Percentiles rank a stretch among this genome's conserved stretches.
These are phyloP conservation scores for Drosophila subobscura DNA, from an alignment of 1,140 invertebrate genomes.

Conservation along the genomic window DNA sequence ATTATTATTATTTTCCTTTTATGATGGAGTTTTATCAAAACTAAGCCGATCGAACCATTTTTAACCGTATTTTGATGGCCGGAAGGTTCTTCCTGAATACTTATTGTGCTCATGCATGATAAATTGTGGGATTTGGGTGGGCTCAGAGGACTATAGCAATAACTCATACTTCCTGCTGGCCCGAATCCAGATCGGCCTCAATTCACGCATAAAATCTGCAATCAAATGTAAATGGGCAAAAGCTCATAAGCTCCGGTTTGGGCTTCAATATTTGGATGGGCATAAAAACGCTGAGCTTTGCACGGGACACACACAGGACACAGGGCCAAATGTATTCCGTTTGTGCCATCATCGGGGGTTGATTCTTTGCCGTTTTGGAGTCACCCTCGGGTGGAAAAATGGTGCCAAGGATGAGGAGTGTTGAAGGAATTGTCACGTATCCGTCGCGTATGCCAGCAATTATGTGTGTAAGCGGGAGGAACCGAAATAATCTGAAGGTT, in stretches of 20 bases:
- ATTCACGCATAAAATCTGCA: constrained; percentile 69
- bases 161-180: constrained; percentile 34
- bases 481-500: constrained; percentile 66
- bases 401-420: constrained; percentile 65
- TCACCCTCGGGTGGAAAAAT: constrained; percentile 9
- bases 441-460: constrained; percentile 70
- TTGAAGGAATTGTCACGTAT: constrained; percentile 68
- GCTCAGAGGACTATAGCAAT: constrained; percentile 10
- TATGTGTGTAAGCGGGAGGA: constrained; percentile 57
- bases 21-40: too few species aligned
- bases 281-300: constrained; percentile 64
- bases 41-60: neutral
- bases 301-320: constrained; percentile 33
- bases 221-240: constrained; percentile 73
- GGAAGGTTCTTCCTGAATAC: too few species aligned
- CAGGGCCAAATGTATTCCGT: constrained; percentile 19
- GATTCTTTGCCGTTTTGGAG: constrained; percentile 16
- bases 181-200: constrained; percentile 31
- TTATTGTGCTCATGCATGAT: constrained; percentile 27
- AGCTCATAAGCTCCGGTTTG: constrained; percentile 62
- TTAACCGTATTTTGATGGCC: constrained; percentile 4
- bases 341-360: constrained; percentile 34
- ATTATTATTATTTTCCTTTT: too few species aligned
- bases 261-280: constrained; percentile 25
- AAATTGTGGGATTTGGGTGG: constrained; percentile 28